Conservation (phyloP, 2,888 invertebrate species). For the Diarsia brunnea region DNA sequence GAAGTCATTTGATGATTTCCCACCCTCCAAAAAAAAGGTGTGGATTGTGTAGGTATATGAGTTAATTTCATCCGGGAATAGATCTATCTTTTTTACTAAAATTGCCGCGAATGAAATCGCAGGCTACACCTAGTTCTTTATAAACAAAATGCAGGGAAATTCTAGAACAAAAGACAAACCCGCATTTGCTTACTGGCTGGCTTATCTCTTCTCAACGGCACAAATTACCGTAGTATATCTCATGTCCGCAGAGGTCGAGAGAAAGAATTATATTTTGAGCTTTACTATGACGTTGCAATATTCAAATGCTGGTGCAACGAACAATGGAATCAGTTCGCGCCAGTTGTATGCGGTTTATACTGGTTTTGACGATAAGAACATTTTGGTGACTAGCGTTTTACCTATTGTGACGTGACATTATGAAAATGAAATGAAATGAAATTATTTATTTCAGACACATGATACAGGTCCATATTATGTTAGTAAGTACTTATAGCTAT, state of each 20-base stretch:
- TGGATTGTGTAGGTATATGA: too few species aligned
- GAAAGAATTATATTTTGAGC: conserved; percentile 34
- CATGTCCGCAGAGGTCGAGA: conserved; percentile 9
- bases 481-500: too few species aligned
- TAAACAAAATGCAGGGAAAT: not conserved
- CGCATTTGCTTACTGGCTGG: not conserved
- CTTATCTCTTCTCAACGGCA: conserved; percentile 9
- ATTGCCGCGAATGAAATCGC: too few species aligned
- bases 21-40: too few species aligned
- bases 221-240: conserved; percentile 14
- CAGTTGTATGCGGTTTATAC: conserved; percentile 36
- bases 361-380: conserved; percentile 31
- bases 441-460: too few species aligned
- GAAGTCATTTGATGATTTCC: too few species aligned
- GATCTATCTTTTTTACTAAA: too few species aligned
- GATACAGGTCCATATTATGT: too few species aligned
- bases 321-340: conserved; percentile 44
- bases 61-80: too few species aligned
- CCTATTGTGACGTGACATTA: not conserved
- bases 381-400: conserved; percentile 12
- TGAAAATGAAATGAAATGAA: too few species aligned
- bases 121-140: too few species aligned
- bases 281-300: conserved; percentile 28
- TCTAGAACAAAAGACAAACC: not conserved
- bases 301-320: conserved; percentile 24